phyloP scores from a whole-genome alignment of 2,888 invertebrate species.

The Dolichomitus sp. region DNA sequence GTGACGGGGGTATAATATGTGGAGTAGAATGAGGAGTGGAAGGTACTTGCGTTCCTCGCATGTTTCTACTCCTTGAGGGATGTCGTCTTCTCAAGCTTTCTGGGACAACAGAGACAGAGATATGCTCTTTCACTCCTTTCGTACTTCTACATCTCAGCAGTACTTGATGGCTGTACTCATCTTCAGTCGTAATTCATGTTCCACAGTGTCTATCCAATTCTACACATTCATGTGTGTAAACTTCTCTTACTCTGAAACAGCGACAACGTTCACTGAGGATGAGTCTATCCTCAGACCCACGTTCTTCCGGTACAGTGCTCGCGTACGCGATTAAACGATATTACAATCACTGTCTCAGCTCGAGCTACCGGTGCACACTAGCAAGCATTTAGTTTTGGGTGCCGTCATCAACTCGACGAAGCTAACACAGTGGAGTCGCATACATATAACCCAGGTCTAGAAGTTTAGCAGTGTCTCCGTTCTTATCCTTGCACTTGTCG shows the following conservation, averaged over 20 bases:
- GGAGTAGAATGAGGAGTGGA: conserved; percentile 24
- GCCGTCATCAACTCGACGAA: conserved; percentile 24
- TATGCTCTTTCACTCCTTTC: conserved; percentile 23
- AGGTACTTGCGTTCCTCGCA: conserved; percentile 24
- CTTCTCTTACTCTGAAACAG: neutral
- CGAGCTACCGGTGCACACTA: conserved; percentile 1
- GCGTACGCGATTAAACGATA: conserved; percentile 51
- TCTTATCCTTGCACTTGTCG: conserved; percentile 33
- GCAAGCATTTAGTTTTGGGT: conserved; percentile 30
- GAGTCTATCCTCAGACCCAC: neutral
- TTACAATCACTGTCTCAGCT: conserved; percentile 42
- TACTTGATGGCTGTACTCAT: conserved; percentile 21
- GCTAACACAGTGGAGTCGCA: neutral
- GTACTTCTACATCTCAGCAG: conserved; percentile 14
- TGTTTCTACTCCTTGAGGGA: conserved; percentile 33
- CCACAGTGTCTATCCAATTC: conserved; percentile 36
- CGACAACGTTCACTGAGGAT: neutral
- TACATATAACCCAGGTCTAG: neutral
- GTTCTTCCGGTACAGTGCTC: conserved; percentile 26
- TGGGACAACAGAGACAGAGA: neutral
- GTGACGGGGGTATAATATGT: conserved; percentile 30
- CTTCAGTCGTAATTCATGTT: conserved; percentile 42
- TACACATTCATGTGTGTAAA: conserved; percentile 27
- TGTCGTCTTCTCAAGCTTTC: conserved; percentile 29
- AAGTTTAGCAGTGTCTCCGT: conserved; percentile 1